Evolutionary conservation across 2,113 vertebrate genomes (phyloP).

Genomic region (Solenodon paradoxus): DNA sequence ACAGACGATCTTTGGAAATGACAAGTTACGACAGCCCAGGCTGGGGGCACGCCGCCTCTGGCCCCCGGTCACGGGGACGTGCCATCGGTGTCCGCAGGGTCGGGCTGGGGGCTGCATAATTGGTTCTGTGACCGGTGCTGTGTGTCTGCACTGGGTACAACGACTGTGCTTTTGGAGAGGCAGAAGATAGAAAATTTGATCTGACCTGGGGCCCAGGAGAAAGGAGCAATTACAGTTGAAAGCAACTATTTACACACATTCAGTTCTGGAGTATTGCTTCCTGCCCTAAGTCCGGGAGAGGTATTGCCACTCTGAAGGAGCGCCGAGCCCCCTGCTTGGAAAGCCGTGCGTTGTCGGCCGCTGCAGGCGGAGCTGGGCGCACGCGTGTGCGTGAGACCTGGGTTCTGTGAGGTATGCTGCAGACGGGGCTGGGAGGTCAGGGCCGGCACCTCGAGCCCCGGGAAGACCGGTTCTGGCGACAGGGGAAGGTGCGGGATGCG

Average conservation of each 20-base stretch:
- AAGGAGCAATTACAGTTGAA: not conserved
- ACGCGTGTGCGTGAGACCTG: too few species aligned
- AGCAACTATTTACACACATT: constrained; percentile 64
- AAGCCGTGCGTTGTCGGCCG: not conserved
- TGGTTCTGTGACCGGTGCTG: not conserved
- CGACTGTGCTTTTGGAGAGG: constrained; percentile 45
- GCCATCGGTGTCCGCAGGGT: too few species aligned
- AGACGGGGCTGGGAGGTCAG: not conserved
- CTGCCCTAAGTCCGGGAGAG: constrained; percentile 31
- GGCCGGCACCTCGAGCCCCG: too few species aligned
- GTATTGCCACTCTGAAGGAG: constrained; percentile 33
- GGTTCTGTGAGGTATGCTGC: constrained; percentile 54
- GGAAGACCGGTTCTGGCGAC: too few species aligned
- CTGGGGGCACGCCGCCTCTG: not conserved
- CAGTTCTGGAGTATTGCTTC: constrained; percentile 46
- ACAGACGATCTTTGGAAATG: not conserved
- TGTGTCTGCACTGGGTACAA: not conserved
- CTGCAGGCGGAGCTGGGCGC: not conserved
- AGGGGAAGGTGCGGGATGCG: too few species aligned
- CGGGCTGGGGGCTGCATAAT: too few species aligned
- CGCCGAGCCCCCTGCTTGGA: not conserved
- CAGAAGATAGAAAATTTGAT: constrained; percentile 24
- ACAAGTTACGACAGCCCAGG: constrained; percentile 40
- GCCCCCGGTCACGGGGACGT: too few species aligned
- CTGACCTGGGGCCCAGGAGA: constrained; percentile 40